phyloP scores from a whole-genome alignment of 2,113 vertebrate genomes.

The Orthonyx spaldingii region DNA sequence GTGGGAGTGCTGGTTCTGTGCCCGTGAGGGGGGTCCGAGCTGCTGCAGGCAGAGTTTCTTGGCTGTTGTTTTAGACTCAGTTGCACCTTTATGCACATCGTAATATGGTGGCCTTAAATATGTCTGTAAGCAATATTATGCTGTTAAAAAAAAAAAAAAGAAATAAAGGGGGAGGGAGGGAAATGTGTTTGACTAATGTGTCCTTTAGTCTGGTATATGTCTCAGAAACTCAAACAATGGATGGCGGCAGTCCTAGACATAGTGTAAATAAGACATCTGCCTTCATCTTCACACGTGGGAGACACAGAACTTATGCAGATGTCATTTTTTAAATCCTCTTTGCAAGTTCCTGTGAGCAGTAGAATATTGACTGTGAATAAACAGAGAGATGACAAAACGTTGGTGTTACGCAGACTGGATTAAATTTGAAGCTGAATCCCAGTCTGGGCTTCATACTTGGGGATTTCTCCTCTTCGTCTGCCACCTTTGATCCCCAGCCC shows the following conservation, averaged over 20 bases:
- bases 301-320: neutral
- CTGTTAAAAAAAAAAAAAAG: neutral
- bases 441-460: neutral
- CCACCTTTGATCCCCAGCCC: neutral
- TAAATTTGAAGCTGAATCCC: neutral
- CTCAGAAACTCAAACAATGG: constrained; percentile 35
- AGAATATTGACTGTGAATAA: neutral
- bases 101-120: neutral
- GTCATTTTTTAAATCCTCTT: neutral
- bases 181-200: neutral
- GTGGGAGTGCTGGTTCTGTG: neutral
- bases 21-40: neutral
- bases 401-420: neutral
- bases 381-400: neutral
- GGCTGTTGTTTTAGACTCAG: neutral
- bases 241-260: constrained; percentile 29
- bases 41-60: neutral
- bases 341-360: neutral
- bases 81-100: neutral
- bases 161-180: neutral
- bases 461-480: neutral
- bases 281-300: neutral
- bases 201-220: neutral
- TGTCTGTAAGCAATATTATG: neutral
- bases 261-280: constrained; percentile 49